Conservation (phyloP, 2,113 vertebrate species). For the Scomber colias region DNA sequence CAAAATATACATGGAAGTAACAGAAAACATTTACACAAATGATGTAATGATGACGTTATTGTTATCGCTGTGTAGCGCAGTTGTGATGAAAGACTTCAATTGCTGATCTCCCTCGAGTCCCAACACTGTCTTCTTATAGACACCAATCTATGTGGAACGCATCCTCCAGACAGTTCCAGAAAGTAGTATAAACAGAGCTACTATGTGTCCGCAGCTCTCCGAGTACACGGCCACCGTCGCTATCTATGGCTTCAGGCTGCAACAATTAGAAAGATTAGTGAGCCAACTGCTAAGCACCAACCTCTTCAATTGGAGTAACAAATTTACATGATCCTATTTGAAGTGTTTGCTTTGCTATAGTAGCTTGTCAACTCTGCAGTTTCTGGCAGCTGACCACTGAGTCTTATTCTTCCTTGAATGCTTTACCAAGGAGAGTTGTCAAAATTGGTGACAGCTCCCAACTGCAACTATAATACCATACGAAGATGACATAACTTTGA, state of each 20-base stretch:
- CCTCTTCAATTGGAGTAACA: not conserved
- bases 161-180: too few relatives aligned
- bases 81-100: too few relatives aligned
- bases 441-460: not conserved
- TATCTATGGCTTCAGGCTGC: not conserved
- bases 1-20: not conserved
- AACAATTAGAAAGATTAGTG: conserved; percentile 1
- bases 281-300: not conserved
- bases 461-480: not conserved
- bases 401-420: conserved; percentile 20
- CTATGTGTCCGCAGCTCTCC: too few relatives aligned
- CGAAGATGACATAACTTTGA: not conserved
- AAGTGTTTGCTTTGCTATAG: conserved; percentile 11
- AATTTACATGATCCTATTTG: conserved; percentile 1
- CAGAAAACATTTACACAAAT: too few relatives aligned
- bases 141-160: too few relatives aligned
- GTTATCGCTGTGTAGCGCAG: too few relatives aligned
- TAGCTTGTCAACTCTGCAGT: not conserved
- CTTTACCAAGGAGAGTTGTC: not conserved
- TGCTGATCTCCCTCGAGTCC: too few relatives aligned
- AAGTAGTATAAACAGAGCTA: too few relatives aligned
- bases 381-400: not conserved
- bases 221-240: too few relatives aligned
- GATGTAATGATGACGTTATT: too few relatives aligned
- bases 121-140: too few relatives aligned